Percentiles rank a stretch among this genome's conserved stretches.
Conservation (phyloP, 35 echinoderm and acorn worm genomes). For the Lytechinus pictus region DNA sequence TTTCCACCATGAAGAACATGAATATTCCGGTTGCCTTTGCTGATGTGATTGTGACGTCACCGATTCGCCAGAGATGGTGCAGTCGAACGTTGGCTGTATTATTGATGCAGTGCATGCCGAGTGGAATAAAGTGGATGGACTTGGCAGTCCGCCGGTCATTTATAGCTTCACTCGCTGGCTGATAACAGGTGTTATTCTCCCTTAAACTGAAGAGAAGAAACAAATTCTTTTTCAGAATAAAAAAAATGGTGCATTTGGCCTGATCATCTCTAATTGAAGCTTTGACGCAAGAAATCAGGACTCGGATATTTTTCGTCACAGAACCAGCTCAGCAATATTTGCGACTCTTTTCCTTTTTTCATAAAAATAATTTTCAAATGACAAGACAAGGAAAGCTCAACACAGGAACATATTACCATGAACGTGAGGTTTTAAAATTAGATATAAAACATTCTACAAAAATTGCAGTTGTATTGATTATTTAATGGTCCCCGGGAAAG, state of each 20-base stretch:
- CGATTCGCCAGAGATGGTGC: neutral
- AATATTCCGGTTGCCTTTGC: neutral
- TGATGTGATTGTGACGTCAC: conserved; percentile 2
- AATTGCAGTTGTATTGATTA: conserved; percentile 35
- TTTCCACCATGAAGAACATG: neutral
- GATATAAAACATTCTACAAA: neutral
- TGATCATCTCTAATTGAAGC: neutral
- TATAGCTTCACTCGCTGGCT: neutral
- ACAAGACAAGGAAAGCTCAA: neutral
- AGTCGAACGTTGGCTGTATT: neutral
- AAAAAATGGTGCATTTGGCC: neutral
- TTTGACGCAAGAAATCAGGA: neutral
- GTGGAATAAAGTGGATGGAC: neutral
- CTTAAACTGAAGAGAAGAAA: neutral
- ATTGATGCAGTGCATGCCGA: neutral
- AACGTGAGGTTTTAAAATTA: neutral
- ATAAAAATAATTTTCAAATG: neutral
- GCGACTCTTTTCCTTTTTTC: neutral
- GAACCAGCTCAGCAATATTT: neutral
- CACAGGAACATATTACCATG: neutral
- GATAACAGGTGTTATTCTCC: neutral
- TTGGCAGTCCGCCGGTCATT: neutral
- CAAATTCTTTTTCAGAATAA: neutral
- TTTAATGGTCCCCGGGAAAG: conserved; percentile 31
- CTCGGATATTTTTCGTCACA: neutral